A percentile compares a stretch with the other conserved stretches of the same genome.
Conservation (phyloP, 2,113 vertebrate genomes). For the Aplodontia rufa region DNA sequence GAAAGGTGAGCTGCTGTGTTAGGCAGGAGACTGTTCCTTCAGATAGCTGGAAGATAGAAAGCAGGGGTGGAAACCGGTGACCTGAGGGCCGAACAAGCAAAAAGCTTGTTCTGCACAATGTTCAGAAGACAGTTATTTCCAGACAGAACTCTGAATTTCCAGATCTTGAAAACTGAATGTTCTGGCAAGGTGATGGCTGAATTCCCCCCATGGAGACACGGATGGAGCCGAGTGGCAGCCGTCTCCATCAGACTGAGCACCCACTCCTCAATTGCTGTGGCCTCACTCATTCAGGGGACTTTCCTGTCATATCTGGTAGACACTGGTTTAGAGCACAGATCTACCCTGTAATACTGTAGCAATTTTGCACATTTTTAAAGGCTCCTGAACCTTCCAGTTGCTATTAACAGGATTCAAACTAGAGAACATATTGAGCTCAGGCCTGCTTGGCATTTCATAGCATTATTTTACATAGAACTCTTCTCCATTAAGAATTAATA, state of each 20-base stretch:
- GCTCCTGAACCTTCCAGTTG: background rate
- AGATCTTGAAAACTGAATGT: background rate
- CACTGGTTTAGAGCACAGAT: background rate
- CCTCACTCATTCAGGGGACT: background rate
- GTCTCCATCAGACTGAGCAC: fast-evolving
- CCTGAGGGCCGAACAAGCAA: background rate
- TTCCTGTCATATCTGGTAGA: background rate
- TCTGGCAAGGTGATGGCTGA: background rate
- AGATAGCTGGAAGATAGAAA: background rate
- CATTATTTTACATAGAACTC: background rate
- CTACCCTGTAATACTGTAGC: background rate
- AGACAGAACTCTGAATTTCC: background rate
- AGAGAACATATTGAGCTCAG: background rate
- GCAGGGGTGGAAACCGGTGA: fast-evolving
- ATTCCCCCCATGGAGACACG: background rate
- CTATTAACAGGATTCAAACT: background rate
- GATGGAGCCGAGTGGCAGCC: background rate
- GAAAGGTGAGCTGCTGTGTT: background rate
- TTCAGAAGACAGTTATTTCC: background rate
- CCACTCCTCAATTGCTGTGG: background rate
- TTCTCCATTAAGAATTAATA: background rate
- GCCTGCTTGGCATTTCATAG: background rate
- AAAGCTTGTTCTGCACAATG: background rate
- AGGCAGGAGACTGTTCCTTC: background rate
- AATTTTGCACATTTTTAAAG: background rate